Conservation (phyloP, 2,888 invertebrate genomes). For the Trissoscelio sp. region DNA sequence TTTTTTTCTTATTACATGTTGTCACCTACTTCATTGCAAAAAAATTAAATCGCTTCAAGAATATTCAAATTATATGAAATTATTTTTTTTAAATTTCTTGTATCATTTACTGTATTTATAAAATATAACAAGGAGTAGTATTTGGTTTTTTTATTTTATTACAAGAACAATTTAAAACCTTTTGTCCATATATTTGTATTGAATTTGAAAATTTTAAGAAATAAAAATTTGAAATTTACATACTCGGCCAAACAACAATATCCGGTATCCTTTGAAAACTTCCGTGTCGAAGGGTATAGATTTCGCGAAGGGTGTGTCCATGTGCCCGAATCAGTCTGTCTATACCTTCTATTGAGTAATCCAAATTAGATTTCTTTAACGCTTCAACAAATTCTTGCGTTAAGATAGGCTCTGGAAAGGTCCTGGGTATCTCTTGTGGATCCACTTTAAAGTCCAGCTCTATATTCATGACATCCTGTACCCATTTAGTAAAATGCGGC, state of each 20-base stretch:
- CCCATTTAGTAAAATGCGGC: conserved; percentile 93
- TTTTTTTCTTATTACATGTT: no score
- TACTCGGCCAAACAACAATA: conserved; percentile 95
- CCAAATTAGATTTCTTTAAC: conserved; percentile 85
- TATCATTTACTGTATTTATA: no score
- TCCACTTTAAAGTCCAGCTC: conserved; percentile 84
- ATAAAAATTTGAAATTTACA: no score
- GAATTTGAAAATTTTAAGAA: no score
- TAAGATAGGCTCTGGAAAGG: conserved; percentile 88
- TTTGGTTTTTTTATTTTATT: no score
- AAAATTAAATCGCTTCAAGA: no score
- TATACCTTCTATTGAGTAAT: conserved; percentile 89
- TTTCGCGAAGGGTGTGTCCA: conserved; percentile 96
- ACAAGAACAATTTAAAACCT: conserved; percentile 69
- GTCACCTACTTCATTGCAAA: no score
- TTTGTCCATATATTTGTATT: no score
- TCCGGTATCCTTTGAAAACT: conserved; percentile 94
- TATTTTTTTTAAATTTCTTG: no score
- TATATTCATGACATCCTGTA: conserved; percentile 88
- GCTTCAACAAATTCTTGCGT: conserved; percentile 86
- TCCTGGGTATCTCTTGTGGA: conserved; percentile 85
- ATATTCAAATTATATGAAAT: no score
- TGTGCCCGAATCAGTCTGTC: conserved; percentile 95
- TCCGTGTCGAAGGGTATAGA: conserved; percentile 90
- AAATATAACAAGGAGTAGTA: no score